phyloP scores from a whole-genome alignment of 2,113 vertebrate species.

The Rhagologus leucostigma region DNA sequence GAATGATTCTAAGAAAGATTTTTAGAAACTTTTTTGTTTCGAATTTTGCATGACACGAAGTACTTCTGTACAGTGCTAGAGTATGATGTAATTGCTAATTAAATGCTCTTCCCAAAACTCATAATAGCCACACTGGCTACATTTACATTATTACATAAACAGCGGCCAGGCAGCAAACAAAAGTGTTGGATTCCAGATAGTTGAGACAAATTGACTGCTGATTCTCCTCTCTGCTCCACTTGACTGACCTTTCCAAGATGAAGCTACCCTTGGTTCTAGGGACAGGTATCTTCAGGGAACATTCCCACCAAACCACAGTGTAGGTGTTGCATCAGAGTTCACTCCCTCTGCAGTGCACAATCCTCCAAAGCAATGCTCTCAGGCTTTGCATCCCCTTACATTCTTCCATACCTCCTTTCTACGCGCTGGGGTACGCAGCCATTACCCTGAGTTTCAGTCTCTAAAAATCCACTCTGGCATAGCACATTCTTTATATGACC shows the following conservation, averaged over 20 bases:
- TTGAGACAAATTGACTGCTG: background rate
- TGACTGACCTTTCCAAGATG: background rate
- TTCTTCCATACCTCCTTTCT: background rate
- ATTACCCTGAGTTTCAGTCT: background rate
- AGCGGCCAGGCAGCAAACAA: background rate
- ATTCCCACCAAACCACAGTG: background rate
- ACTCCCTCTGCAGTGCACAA: background rate
- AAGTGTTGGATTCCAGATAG: background rate
- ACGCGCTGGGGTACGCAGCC: rapidly evolving
- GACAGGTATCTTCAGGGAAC: background rate
- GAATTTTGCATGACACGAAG: background rate
- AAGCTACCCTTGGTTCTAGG: background rate
- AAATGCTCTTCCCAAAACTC: background rate
- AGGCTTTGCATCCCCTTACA: background rate
- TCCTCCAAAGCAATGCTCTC: background rate
- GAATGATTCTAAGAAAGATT: background rate
- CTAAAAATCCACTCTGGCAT: background rate
- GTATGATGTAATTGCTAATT: background rate
- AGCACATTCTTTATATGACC: background rate
- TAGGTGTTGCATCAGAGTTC: background rate
- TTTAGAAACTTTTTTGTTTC: background rate
- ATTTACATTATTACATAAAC: background rate
- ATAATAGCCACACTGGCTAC: background rate
- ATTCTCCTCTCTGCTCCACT: background rate
- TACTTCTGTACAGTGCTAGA: background rate